A percentile compares a stretch with the other conserved stretches of the same genome.
These are phyloP conservation scores for Phrynocephalus forsythii DNA, from an alignment of 2,797 vertebrate species.

Conservation along the genomic window DNA sequence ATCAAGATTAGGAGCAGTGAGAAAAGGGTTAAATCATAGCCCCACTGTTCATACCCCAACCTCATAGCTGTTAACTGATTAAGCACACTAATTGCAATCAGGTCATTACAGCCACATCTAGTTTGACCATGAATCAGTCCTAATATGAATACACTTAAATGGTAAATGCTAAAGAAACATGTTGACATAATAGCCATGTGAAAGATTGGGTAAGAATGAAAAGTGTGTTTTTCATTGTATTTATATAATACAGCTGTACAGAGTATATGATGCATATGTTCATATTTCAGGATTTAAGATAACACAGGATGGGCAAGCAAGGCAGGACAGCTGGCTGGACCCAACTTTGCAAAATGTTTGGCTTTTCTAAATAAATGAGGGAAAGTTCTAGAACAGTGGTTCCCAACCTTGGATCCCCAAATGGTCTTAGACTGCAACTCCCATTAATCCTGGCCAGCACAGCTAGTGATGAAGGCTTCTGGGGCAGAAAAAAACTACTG, in stretches of 20 bases:
- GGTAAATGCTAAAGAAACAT: background rate
- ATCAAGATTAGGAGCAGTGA: background rate
- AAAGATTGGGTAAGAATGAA: background rate
- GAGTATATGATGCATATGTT: background rate
- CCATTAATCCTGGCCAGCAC: too few species aligned
- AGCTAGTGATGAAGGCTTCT: too few species aligned
- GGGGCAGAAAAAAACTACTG: background rate
- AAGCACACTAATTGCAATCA: background rate
- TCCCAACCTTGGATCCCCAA: too few species aligned
- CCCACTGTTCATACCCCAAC: background rate
- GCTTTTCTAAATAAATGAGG: background rate
- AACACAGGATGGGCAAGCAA: background rate
- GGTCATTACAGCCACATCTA: background rate
- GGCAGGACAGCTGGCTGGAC: background rate
- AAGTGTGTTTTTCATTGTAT: background rate
- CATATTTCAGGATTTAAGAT: constrained; percentile 12
- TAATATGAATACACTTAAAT: background rate
- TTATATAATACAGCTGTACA: background rate
- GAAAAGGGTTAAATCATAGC: background rate
- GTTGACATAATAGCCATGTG: background rate
- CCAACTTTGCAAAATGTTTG: background rate
- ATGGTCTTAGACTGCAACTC: too few species aligned
- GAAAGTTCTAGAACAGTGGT: too few species aligned
- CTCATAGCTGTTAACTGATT: background rate
- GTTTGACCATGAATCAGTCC: background rate